phyloP scores from a whole-genome alignment of 2,113 vertebrate species.

The Epinephelus moara region DNA sequence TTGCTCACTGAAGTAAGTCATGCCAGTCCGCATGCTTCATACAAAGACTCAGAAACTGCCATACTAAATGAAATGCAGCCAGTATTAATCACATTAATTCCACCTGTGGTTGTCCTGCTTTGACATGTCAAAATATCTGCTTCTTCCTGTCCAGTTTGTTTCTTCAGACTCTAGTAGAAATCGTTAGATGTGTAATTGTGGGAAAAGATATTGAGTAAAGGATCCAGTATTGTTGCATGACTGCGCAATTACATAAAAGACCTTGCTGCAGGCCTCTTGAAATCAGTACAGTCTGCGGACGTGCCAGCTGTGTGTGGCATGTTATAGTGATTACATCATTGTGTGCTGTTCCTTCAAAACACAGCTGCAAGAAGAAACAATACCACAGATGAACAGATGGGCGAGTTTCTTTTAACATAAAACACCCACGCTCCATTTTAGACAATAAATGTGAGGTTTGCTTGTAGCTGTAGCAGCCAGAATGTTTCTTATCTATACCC shows the following conservation, averaged over 20 bases:
- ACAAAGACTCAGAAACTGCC: not conserved
- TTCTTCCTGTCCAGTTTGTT: not conserved
- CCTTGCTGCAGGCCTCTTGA: constrained; percentile 29
- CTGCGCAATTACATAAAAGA: not conserved
- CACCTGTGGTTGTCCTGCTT: not conserved
- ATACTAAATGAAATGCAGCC: not conserved
- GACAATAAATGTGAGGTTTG: too few relatives aligned
- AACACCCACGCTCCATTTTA: too few relatives aligned
- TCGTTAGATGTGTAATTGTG: not conserved
- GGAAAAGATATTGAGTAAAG: not conserved
- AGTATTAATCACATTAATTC: not conserved
- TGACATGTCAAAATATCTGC: not conserved
- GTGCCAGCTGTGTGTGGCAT: constrained; percentile 2
- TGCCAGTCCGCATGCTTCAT: not conserved
- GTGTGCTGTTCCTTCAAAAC: not conserved
- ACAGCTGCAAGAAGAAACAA: constrained; percentile 3
- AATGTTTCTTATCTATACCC: not conserved
- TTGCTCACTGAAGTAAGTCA: too few relatives aligned
- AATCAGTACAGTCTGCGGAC: not conserved
- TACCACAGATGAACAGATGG: not conserved
- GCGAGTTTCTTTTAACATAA: not conserved
- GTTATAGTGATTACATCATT: constrained; percentile 12
- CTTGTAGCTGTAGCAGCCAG: too few relatives aligned
- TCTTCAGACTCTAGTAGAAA: not conserved
- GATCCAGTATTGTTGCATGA: not conserved